Conservation (phyloP, 1,140 invertebrate species). For the Zeugodacus cucurbitae region DNA sequence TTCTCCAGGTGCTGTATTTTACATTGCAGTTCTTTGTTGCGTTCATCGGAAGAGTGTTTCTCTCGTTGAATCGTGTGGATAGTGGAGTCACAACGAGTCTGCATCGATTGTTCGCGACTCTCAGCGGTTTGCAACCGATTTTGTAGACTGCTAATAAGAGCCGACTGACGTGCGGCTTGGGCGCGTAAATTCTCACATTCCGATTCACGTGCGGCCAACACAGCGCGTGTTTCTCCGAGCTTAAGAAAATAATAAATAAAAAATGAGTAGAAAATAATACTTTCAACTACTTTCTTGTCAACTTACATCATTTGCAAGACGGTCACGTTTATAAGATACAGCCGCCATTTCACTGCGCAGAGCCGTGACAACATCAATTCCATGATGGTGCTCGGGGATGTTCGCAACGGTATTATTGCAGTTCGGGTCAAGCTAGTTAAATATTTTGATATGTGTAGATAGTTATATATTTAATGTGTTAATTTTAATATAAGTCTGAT, state of each 20-base stretch:
- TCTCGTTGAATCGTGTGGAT: conserved; percentile 80
- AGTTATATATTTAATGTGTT: too few relatives aligned
- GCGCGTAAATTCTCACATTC: conserved; percentile 71
- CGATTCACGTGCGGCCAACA: conserved; percentile 54
- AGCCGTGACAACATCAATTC: conserved; percentile 75
- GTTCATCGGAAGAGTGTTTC: conserved; percentile 78
- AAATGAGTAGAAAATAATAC: not conserved
- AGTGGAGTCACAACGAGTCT: conserved; percentile 76
- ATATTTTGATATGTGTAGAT: too few relatives aligned
- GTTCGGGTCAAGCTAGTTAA: conserved; percentile 56
- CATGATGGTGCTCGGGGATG: conserved; percentile 56
- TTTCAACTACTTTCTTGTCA: not conserved
- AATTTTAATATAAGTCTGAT: too few relatives aligned
- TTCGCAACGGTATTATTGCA: conserved; percentile 52
- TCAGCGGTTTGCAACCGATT: conserved; percentile 83
- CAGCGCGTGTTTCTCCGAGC: conserved; percentile 55
- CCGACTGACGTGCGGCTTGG: conserved; percentile 82
- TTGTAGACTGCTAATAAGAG: conserved; percentile 80
- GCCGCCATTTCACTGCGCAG: conserved; percentile 83
- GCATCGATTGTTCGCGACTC: conserved; percentile 76
- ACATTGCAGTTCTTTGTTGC: conserved; percentile 78
- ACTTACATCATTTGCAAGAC: conserved; percentile 77
- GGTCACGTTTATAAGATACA: conserved; percentile 82
- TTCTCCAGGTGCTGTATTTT: conserved; percentile 78
- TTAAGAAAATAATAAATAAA: not conserved